A percentile compares a stretch with the other conserved stretches of the same genome.
These are phyloP conservation scores for Pseudomyrmex concolor DNA, from an alignment of 1,140 invertebrate species.

Conservation along the genomic window DNA sequence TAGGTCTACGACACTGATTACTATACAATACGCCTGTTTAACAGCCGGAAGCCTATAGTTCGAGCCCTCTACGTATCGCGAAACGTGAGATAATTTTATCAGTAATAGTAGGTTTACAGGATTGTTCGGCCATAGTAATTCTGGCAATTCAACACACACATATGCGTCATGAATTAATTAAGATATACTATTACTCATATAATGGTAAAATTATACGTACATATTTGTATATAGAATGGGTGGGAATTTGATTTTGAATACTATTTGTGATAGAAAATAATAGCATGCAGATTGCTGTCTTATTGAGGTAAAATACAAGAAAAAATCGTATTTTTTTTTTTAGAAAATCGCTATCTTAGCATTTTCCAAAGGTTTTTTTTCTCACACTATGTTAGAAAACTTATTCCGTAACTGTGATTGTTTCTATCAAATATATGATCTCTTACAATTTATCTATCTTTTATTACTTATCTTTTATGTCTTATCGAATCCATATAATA, in stretches of 20 bases:
- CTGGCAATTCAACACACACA: not conserved
- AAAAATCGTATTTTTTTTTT: conserved; percentile 1
- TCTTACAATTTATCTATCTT: conserved; percentile 3
- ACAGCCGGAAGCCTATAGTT: conserved; percentile 67
- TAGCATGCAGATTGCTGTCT: not conserved
- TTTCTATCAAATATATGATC: conserved; percentile 19
- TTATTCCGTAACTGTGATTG: conserved; percentile 30
- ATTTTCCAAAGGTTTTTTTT: conserved; percentile 12
- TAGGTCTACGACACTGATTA: conserved; percentile 19
- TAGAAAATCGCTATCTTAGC: conserved; percentile 8
- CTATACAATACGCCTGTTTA: not conserved
- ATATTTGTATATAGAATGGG: conserved; percentile 25
- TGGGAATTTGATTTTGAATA: conserved; percentile 29
- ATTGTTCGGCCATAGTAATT: conserved; percentile 8
- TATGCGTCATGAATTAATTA: not conserved
- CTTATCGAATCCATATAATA: too few relatives aligned
- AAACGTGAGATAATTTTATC: conserved; percentile 55
- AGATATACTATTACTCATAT: not conserved
- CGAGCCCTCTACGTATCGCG: conserved; percentile 69
- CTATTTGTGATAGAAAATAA: conserved; percentile 29
- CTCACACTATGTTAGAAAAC: not conserved
- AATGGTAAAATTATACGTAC: conserved; percentile 6
- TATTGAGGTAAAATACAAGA: not conserved
- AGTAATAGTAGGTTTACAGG: conserved; percentile 55
- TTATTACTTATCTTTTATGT: not conserved